A percentile compares a stretch with the other conserved stretches of the same genome.
Conservation (phyloP, 2,888 invertebrate genomes). For the Ectobius pallidus region DNA sequence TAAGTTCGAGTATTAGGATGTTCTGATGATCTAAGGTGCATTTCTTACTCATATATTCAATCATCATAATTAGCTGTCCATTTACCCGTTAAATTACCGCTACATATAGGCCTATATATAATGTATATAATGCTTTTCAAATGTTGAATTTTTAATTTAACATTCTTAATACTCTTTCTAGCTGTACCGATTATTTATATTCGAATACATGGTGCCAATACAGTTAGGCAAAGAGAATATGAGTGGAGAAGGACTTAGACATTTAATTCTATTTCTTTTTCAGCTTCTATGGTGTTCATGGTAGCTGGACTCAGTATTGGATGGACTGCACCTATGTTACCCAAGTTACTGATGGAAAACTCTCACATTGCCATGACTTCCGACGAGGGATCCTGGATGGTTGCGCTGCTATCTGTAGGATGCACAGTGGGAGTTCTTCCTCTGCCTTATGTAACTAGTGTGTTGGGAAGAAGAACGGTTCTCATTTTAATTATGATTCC, state of each 20-base stretch:
- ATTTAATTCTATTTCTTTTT: neutral
- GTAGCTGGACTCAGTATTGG: slow-evolving; percentile 36
- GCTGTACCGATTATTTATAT: too few relatives aligned
- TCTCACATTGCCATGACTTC: slow-evolving; percentile 44
- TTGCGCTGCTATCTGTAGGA: slow-evolving; percentile 32
- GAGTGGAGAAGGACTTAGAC: too few relatives aligned
- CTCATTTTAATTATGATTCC: slow-evolving; percentile 49
- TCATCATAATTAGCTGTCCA: neutral
- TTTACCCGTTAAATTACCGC: neutral
- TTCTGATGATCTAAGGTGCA: neutral
- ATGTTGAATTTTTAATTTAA: too few relatives aligned
- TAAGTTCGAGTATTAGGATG: neutral
- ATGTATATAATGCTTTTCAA: too few relatives aligned
- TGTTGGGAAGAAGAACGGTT: slow-evolving; percentile 50
- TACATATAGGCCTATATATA: neutral
- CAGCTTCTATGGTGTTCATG: neutral
- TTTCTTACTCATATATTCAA: neutral
- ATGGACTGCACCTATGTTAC: slow-evolving; percentile 52
- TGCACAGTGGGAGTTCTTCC: slow-evolving; percentile 38
- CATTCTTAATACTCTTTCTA: too few relatives aligned
- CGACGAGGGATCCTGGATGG: slow-evolving; percentile 51
- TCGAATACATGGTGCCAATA: too few relatives aligned
- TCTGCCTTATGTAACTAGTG: slow-evolving; percentile 48
- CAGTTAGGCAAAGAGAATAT: too few relatives aligned
- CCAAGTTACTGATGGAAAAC: slow-evolving; percentile 47